A percentile compares a stretch with the other conserved stretches of the same genome.
Conservation (phyloP, 2,113 vertebrate species). For the Furnarius figulus region DNA sequence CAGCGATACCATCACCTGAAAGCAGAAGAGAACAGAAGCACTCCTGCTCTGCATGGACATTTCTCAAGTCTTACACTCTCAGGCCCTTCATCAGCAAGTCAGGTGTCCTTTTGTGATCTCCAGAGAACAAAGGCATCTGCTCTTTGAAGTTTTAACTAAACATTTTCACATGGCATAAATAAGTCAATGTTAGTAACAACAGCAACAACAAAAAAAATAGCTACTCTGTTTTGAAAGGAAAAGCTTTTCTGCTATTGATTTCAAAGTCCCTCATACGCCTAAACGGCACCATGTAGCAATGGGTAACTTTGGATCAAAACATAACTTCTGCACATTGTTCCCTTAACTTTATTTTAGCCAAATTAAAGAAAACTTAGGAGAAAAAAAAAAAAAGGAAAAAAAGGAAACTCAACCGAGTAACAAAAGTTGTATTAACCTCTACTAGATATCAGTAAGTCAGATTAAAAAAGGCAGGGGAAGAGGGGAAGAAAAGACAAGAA, state of each 20-base stretch:
- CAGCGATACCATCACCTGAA: background rate
- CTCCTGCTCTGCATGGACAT: rapidly evolving
- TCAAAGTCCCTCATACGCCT: background rate
- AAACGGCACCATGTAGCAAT: background rate
- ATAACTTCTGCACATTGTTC: background rate
- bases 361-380: background rate
- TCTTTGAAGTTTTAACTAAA: background rate
- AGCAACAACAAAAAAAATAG: background rate
- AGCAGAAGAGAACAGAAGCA: background rate
- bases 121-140: background rate
- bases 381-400: background rate
- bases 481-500: background rate
- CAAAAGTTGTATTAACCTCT: background rate
- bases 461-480: background rate
- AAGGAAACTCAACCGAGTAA: background rate
- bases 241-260: background rate
- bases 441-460: background rate
- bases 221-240: background rate
- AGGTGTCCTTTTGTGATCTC: background rate
- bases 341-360: background rate
- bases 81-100: background rate
- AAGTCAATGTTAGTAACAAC: background rate
- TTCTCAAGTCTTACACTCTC: background rate
- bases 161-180: background rate
- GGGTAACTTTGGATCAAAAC: background rate